Evolutionary conservation across 2,888 invertebrate species (phyloP).

Genomic region (Alloplasta piceator): DNA sequence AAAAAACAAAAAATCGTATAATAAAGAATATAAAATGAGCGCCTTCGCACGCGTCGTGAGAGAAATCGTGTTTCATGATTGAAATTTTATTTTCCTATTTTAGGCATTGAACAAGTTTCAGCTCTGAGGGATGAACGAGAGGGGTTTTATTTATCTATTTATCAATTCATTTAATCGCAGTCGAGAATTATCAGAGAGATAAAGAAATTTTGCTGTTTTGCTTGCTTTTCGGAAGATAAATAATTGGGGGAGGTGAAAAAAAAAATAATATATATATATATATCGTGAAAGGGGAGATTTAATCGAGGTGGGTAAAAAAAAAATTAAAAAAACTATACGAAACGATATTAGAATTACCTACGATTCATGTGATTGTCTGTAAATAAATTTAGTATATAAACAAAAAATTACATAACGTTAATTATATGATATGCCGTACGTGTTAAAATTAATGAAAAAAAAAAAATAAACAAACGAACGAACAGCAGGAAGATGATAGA

Average conservation of each 20-base stretch:
- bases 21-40: conserved; percentile 63
- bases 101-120: conserved; percentile 82
- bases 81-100: conserved; percentile 18
- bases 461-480: conserved; percentile 61
- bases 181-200: conserved; percentile 62
- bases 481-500: conserved; percentile 5
- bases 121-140: conserved; percentile 74
- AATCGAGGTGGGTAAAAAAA: conserved; percentile 72
- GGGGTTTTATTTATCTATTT: too few species aligned
- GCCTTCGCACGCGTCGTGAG: conserved; percentile 62
- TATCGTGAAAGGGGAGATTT: conserved; percentile 58
- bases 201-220: conserved; percentile 28
- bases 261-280: conserved; percentile 2
- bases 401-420: conserved; percentile 78
- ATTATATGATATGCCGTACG: conserved; percentile 82
- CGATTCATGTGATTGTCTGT: conserved; percentile 83
- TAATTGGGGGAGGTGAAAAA: conserved; percentile 44
- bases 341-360: conserved; percentile 81
- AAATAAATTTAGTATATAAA: conserved; percentile 81
- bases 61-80: conserved; percentile 42
- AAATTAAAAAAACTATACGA: conserved; percentile 78
- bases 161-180: too few species aligned
- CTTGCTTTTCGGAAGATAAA: conserved; percentile 46
- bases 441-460: conserved; percentile 78
- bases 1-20: conserved; percentile 40